Base-by-base conservation (phyloP, 2,797 vertebrate species). In the Sebastes itinus region DNA sequence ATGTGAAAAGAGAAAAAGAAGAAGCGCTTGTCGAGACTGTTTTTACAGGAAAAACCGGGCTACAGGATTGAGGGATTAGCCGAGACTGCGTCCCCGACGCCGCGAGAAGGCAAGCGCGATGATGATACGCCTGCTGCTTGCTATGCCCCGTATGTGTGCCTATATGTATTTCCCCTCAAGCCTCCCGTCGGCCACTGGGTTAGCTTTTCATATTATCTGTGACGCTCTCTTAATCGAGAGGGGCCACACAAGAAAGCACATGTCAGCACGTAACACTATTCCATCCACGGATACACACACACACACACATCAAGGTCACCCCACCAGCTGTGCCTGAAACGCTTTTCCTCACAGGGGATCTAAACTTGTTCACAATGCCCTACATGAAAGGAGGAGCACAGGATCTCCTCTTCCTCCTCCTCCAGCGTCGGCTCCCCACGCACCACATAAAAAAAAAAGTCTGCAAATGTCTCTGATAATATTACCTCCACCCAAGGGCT, bases 311-410 rank as follows among this genome's bases (percentile, higher is more conserved):
- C 89, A 92, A 91, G 92, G 93, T 92, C 90, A 91, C 81, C 88
- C 88, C 86, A 89, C 65, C 91, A 93, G 92, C 92, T 94, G 95
- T 70, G 81, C 79, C 89, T 81, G 75, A 83, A 89, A 88, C 72
- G 27, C 76, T 80, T 86, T 88, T 89, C 91, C 88, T 88, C 82
- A 87, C 81, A 68, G 77, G 87, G 65, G 68, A 85, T 86, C 81
- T 88, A 71, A 83, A 92, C 87, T 87, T 79, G 88, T 78, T 92
- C 86, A 82, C 87, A 77, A 76, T 88, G 88, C 83, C 89, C 82
- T 81, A 87, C 86, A 87, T 91, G 83, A 92, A 88, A 93, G 83
- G 63, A 79, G 82, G 63, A 77, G 82, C 42, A 6, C 42, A 75
- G 70, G 66, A 65, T 76, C 86, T 85, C 42, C 23, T 81, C 75